These are phyloP conservation scores for Anoplophora glabripennis DNA, from an alignment of 1,140 invertebrate species.

Conservation along the genomic window DNA sequence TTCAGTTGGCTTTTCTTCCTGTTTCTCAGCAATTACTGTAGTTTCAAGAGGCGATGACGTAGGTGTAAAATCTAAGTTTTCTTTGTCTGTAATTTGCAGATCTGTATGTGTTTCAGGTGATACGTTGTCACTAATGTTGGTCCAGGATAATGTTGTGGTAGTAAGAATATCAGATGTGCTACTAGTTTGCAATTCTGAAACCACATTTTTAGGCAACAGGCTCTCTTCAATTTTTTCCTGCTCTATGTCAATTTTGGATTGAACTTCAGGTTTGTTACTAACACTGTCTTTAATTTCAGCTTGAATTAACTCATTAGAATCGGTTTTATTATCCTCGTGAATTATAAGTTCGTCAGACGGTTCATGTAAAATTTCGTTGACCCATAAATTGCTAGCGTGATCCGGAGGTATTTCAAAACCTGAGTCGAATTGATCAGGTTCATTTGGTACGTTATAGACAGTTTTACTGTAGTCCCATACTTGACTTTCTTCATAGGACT, in stretches of 20 bases:
- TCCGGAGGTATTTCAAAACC: conserved; percentile 32
- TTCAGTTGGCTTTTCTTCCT: neutral
- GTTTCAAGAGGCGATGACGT: no score
- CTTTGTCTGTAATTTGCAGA: no score
- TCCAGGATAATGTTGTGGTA: no score
- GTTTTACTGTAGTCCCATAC: conserved; percentile 31
- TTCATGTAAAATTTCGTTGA: conserved; percentile 37
- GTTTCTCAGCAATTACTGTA: neutral
- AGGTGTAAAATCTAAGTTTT: no score
- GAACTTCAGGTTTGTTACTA: conserved; percentile 12
- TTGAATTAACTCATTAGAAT: conserved; percentile 14
- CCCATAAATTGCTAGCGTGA: conserved; percentile 38
- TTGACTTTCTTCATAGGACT: conserved; percentile 18
- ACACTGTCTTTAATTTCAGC: conserved; percentile 5
- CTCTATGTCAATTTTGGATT: conserved; percentile 18
- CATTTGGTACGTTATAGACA: conserved; percentile 22
- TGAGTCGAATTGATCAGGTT: conserved; percentile 23
- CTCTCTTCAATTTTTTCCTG: conserved; percentile 26
- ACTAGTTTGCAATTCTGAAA: conserved; percentile 29
- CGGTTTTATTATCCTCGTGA: neutral
- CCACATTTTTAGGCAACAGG: conserved; percentile 33
- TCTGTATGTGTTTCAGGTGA: no score
- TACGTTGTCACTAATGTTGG: no score
- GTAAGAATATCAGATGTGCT: neutral
- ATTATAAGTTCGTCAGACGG: conserved; percentile 13